Conservation (phyloP, 2,113 vertebrate genomes). For the Grammomys dolichurus region DNA sequence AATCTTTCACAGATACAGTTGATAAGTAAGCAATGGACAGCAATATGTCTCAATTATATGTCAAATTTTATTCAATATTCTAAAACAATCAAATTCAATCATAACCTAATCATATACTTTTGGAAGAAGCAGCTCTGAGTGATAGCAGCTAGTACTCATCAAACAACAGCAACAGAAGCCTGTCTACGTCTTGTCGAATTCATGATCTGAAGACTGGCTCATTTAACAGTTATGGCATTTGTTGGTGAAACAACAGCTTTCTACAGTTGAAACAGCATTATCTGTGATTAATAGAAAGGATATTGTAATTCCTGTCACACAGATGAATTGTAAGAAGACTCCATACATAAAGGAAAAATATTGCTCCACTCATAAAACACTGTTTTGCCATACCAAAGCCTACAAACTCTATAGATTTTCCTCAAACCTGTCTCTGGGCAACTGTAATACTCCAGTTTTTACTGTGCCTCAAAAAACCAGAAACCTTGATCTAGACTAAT, state of each 20-base stretch:
- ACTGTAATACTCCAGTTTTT: too few relatives aligned
- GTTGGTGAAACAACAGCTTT: constrained; percentile 85
- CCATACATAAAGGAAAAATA: constrained; percentile 85
- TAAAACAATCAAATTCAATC: constrained; percentile 84
- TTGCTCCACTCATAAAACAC: constrained; percentile 81
- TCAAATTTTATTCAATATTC: constrained; percentile 86
- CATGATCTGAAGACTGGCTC: constrained; percentile 85
- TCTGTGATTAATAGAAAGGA: constrained; percentile 83
- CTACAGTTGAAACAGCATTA: constrained; percentile 83
- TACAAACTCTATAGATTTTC: too few relatives aligned
- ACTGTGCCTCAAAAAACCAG: too few relatives aligned
- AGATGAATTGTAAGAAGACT: constrained; percentile 85
- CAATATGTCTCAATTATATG: constrained; percentile 90
- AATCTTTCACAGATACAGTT: constrained; percentile 89
- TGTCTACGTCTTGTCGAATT: constrained; percentile 87
- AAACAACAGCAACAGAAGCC: constrained; percentile 89
- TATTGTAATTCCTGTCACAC: constrained; percentile 85
- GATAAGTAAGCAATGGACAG: constrained; percentile 90
- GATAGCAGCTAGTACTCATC: constrained; percentile 85
- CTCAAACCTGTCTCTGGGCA: too few relatives aligned
- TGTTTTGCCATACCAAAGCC: constrained; percentile 41
- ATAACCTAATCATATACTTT: constrained; percentile 87
- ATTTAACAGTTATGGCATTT: constrained; percentile 85
- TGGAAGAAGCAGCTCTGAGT: constrained; percentile 84
- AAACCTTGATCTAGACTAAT: too few relatives aligned